These are phyloP conservation scores for Ostrea edulis DNA, from an alignment of 1,140 invertebrate species.

Conservation along the genomic window DNA sequence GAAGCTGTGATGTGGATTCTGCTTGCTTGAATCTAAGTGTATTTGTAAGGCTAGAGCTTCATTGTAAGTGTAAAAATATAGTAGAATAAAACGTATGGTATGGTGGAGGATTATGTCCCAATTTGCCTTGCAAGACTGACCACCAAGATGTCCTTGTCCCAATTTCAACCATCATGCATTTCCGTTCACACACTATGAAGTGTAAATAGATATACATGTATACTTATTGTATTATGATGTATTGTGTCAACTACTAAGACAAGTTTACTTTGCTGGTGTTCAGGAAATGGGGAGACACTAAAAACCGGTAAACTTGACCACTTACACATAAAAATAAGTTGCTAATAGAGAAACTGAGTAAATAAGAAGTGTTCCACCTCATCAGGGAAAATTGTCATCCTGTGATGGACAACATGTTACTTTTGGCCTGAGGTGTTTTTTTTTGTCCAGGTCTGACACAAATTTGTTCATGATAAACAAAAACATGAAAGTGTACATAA, in stretches of 20 bases:
- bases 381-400: background rate
- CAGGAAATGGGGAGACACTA: too few relatives aligned
- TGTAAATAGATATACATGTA: too few relatives aligned
- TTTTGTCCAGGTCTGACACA: background rate
- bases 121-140: background rate
- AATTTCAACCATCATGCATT: too few relatives aligned
- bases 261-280: too few relatives aligned
- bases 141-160: background rate
- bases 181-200: too few relatives aligned
- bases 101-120: slow-evolving; percentile 10
- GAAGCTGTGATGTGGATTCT: background rate
- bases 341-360: too few relatives aligned
- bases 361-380: background rate
- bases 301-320: too few relatives aligned
- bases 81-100: background rate
- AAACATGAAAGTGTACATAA: background rate
- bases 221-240: too few relatives aligned
- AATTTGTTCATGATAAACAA: background rate
- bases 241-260: too few relatives aligned
- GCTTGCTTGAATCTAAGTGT: background rate
- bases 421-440: background rate
- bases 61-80: background rate
- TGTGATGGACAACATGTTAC: background rate
- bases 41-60: background rate
- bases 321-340: too few relatives aligned